Evolutionary conservation across 2,888 invertebrate genomes (phyloP).

Genomic region (Morinoia aosen): DNA sequence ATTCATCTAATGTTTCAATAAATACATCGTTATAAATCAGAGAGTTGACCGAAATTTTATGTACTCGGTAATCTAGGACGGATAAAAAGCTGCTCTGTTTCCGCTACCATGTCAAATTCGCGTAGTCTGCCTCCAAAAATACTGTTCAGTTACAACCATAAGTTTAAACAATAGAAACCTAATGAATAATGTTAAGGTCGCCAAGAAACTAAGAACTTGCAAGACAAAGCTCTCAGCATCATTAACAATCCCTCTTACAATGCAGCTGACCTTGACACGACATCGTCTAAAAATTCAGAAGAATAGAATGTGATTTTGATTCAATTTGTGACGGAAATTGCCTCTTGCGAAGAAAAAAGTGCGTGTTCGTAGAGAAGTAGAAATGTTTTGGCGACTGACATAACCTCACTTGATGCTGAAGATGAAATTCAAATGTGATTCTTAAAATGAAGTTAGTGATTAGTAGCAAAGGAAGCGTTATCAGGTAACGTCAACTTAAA

Average conservation of each 20-base stretch:
- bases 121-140: background rate
- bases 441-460: background rate
- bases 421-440: background rate
- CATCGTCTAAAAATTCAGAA: background rate
- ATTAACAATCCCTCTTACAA: too few species aligned
- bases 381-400: background rate
- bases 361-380: background rate
- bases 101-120: background rate
- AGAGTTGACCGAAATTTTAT: background rate
- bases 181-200: background rate
- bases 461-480: background rate
- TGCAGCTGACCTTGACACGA: background rate
- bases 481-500: background rate
- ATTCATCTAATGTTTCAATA: background rate
- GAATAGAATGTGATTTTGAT: background rate
- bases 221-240: background rate
- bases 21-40: background rate
- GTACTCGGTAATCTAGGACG: background rate
- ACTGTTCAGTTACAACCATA: background rate
- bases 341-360: background rate
- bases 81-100: slow-evolving; percentile 7
- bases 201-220: background rate
- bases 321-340: background rate
- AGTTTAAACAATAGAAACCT: background rate
- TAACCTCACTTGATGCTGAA: background rate